Base-by-base conservation (phyloP, 1,140 invertebrate genomes). In the Physella acuta region DNA sequence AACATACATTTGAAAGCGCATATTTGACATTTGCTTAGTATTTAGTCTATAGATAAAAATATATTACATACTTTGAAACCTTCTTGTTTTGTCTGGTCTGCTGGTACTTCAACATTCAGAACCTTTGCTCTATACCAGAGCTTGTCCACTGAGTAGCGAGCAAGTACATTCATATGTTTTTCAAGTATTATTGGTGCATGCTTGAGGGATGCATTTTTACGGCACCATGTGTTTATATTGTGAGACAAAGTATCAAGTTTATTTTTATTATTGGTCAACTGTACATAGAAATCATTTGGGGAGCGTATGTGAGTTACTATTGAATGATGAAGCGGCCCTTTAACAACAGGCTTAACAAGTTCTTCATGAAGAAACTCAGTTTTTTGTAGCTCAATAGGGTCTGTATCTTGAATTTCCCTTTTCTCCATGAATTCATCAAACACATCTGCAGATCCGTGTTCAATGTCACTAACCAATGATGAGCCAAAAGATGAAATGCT, bases 61-160 rank as follows among this genome's bases (percentile, higher is more conserved):
- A 33, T 16, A 14, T 30, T 34, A 58, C 56, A 1, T 58, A 58
- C 56, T 34, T 58, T 58, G 17, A 16, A 33, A 16, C 16, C 36
- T 2, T 58, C 31, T 34, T 58, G 30, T 17, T 58, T 34, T 39
- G 16, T 24, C 4, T 30, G 11, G 8, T 33, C 62, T 17, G 49
- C 1, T 52, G 62, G 28, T 17, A 20, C 44, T 24, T 63, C 61
- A 24, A 68, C 37, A 37, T 28, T 24, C 1, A 68, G 24, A 8
- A 68, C 56, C n/a, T 33, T 39, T 4, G 66, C 66, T 31, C 66
- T 28, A 28, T 68, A 68, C 66, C 66, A 68, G 30, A 33, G 33
- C 28, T 68, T 68, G 30, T 68, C 66, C 28, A 20, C 66, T 44
- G 66, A 44, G 39, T 68, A 68, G 2, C 66, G 2, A 2, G 66